phyloP scores from a whole-genome alignment of 2,888 invertebrate species.

The Nomada fucata region DNA sequence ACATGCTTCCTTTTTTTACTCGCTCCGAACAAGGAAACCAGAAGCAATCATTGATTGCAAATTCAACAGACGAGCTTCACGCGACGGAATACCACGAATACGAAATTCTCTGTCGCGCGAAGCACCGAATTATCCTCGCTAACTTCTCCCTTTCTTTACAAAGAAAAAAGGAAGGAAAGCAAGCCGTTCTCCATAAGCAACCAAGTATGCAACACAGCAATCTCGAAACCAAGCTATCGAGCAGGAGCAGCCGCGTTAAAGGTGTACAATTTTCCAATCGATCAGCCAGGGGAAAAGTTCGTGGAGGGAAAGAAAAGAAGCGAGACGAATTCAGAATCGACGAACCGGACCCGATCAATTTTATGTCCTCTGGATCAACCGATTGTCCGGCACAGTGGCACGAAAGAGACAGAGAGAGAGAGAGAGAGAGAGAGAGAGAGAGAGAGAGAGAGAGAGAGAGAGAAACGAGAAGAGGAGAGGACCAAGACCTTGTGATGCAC shows the following conservation, averaged over 20 bases:
- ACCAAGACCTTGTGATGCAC: constrained; percentile 69
- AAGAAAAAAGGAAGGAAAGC: background rate
- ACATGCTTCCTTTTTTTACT: background rate
- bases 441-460: constrained; percentile 16
- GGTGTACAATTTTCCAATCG: constrained; percentile 35
- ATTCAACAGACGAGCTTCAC: constrained; percentile 1
- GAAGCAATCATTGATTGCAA: background rate
- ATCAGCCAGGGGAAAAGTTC: constrained; percentile 17
- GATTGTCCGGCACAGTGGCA: constrained; percentile 56
- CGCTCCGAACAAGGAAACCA: background rate
- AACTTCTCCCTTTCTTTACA: background rate
- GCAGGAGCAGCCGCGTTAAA: background rate
- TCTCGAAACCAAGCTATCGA: too few relatives aligned
- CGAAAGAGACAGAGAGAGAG: constrained; percentile 20
- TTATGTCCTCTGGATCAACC: constrained; percentile 54
- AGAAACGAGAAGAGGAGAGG: constrained; percentile 55
- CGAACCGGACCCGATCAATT: constrained; percentile 49
- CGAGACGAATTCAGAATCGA: background rate
- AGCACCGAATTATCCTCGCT: constrained; percentile 10
- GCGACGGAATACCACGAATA: constrained; percentile 9
- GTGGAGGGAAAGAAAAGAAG: constrained; percentile 6
- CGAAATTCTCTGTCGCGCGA: constrained; percentile 15
- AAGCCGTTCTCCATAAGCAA: background rate
- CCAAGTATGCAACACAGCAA: too few relatives aligned
- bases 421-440: constrained; percentile 22